Percentiles rank a stretch among this genome's conserved stretches.
Conservation (phyloP, 2,888 invertebrate species). For the Cephus pygmeus region DNA sequence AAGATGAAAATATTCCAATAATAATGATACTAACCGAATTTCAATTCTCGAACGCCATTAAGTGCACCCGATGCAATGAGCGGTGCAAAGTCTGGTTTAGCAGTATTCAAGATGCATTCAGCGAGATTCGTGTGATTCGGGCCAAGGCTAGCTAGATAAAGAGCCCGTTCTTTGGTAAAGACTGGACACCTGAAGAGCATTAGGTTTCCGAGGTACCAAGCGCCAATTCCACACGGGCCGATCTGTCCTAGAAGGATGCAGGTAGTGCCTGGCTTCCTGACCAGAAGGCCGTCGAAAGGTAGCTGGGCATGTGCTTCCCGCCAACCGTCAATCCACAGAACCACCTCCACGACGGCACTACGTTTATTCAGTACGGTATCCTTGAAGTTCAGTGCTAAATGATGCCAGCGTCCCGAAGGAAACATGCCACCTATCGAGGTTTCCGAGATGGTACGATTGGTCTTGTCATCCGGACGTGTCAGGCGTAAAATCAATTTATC, state of each 20-base stretch:
- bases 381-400: conserved; percentile 71
- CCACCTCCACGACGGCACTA: conserved; percentile 71
- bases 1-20: conserved; percentile 1
- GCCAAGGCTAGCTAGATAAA: conserved; percentile 70
- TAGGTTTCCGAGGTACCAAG: conserved; percentile 69
- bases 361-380: conserved; percentile 70
- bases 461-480: conserved; percentile 69
- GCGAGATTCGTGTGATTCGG: conserved; percentile 67
- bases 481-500: conserved; percentile 68
- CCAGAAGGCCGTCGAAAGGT: conserved; percentile 72
- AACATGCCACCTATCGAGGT: conserved; percentile 66
- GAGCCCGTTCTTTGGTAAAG: conserved; percentile 68
- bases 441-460: conserved; percentile 68
- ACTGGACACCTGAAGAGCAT: conserved; percentile 71
- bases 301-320: conserved; percentile 70
- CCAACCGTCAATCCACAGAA: conserved; percentile 72
- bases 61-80: conserved; percentile 59
- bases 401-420: conserved; percentile 69
- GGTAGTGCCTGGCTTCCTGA: conserved; percentile 71
- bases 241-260: conserved; percentile 70
- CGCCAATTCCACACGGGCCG: conserved; percentile 59
- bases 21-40: conserved; percentile 55
- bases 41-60: conserved; percentile 54
- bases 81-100: conserved; percentile 60
- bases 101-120: conserved; percentile 61